A percentile compares a stretch with the other conserved stretches of the same genome.
Evolutionary conservation across 1,140 invertebrate species (phyloP).

Genomic region (Pararge aegeria): DNA sequence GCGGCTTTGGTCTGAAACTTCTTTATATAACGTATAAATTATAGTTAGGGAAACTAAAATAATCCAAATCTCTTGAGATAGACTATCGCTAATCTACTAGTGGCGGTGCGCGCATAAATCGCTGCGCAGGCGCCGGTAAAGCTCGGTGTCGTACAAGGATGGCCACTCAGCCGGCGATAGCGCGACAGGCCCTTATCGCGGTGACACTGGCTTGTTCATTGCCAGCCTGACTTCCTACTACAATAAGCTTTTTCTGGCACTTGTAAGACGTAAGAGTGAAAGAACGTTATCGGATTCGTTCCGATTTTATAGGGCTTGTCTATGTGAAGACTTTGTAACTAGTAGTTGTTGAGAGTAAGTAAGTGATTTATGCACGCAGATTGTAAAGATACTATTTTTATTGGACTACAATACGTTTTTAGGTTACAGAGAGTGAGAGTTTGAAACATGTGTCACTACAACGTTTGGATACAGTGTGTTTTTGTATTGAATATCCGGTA

Average conservation of each 20-base stretch:
- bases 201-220: constrained; percentile 34
- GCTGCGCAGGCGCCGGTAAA: constrained; percentile 32
- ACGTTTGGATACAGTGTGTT: too few species aligned
- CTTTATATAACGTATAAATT: too few species aligned
- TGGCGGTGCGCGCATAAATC: constrained; percentile 35
- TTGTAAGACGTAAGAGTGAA: constrained; percentile 2
- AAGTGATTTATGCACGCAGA: background rate
- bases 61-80: background rate
- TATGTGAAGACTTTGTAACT: background rate
- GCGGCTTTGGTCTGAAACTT: too few species aligned
- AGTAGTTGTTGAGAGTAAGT: background rate
- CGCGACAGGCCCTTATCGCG: constrained; percentile 40
- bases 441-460: too few species aligned
- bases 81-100: constrained; percentile 33
- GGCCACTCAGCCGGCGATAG: constrained; percentile 47
- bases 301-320: background rate
- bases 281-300: background rate
- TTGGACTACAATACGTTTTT: too few species aligned
- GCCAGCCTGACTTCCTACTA: constrained; percentile 20
- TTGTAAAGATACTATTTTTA: too few species aligned
- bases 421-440: too few species aligned
- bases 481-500: too few species aligned
- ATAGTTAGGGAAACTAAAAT: too few species aligned
- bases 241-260: constrained; percentile 10
- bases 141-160: constrained; percentile 47